Conservation (phyloP, 1,140 invertebrate genomes). For the Drosophila arawakana region DNA sequence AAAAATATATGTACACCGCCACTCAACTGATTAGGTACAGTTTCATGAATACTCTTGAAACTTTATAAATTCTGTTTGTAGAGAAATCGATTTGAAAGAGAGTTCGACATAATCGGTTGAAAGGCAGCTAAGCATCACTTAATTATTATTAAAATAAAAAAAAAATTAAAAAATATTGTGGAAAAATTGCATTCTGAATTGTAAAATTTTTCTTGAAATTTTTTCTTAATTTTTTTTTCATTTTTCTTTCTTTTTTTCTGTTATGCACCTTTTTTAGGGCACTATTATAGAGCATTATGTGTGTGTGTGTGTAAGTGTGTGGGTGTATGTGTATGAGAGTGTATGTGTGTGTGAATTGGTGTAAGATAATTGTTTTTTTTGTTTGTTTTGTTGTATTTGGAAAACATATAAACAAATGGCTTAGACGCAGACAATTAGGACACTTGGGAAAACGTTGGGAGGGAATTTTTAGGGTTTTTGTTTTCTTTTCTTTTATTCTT, state of each 20-base stretch:
- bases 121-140: constrained; percentile 4
- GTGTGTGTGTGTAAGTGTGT: constrained; percentile 41
- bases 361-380: constrained; percentile 31
- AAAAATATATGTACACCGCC: constrained; percentile 2
- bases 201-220: constrained; percentile 61
- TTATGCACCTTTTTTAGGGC: constrained; percentile 37
- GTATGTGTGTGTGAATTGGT: constrained; percentile 25
- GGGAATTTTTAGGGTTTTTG: constrained; percentile 49
- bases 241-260: constrained; percentile 38
- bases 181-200: constrained; percentile 74
- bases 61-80: not conserved
- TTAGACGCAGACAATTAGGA: constrained; percentile 87
- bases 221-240: constrained; percentile 29
- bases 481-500: constrained; percentile 32
- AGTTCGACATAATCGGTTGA: not conserved
- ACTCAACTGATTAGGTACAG: constrained; percentile 1
- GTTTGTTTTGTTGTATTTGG: constrained; percentile 71
- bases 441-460: constrained; percentile 82
- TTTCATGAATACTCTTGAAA: no score
- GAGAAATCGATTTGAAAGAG: not conserved
- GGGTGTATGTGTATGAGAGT: constrained; percentile 49
- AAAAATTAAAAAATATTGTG: constrained; percentile 36
- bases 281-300: constrained; percentile 54
- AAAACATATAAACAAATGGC: constrained; percentile 85
- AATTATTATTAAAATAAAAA: constrained; percentile 13